Base-by-base conservation (phyloP, 2,797 vertebrate species). In the Syngnathus acus region DNA sequence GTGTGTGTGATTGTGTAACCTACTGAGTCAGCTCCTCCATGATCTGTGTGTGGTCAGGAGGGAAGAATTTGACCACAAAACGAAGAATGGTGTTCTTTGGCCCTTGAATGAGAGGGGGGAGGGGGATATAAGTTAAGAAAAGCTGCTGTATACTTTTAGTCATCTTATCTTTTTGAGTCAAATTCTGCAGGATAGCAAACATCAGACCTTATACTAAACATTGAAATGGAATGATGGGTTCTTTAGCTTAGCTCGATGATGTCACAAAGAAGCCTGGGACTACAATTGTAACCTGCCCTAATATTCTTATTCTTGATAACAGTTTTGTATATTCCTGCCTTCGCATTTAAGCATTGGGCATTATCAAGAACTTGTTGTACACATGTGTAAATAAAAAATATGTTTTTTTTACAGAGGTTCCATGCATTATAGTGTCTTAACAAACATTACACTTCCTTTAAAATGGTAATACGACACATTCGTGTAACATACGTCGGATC, bases 11-110 rank as follows among this genome's bases (percentile, higher is more conserved):
- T 21, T 32, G 11, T 67, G 47, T 13, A 42, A 84, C 94, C 82
- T 78, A 98, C 97, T 95, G 95, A 84, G 95, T 98, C 79, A 99
- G 90, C 75, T 99, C 96, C 84, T 99, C 96, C 89, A 94, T 89
- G 69, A 99, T 89, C 73, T 97, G 95, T 17, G 94, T 91, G 1
- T 96, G 95, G 87, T 99, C 97, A 42, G 95, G 95, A 48, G 96
- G 95, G 81, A 99, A 99, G 87, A 98, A 99, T 84, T 99, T 99
- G 84, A 99, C 97, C 84, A 97, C 95, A 64, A 99, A 98, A 57
- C 93, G 94, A 59, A 98, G 90, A 76, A 96, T 90, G 67, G 94
- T 90, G 19, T 95, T 94, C 83, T 96, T 97, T n/a, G 95, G 95
- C 78, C 96, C 96, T 99, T 79, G 13, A 40, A 74, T 67, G 66